Evolutionary conservation across 92 coral and sea anemone genomes (phyloP).

Genomic region (Epizoanthus stellaris): DNA sequence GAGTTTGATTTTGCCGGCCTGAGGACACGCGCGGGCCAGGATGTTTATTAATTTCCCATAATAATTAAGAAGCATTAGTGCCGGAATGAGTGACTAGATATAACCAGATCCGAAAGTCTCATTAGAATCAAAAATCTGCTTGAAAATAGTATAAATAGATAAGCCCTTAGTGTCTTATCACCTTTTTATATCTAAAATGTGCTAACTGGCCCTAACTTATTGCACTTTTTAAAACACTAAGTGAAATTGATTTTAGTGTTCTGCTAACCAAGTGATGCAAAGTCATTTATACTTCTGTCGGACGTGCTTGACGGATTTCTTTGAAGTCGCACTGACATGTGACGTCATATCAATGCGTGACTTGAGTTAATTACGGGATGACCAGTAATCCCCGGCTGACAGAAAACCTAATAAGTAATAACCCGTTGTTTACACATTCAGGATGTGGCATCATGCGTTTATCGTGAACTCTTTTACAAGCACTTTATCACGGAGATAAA

Average conservation of each 20-base stretch:
- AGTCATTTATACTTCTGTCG: neutral
- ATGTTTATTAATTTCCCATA: slow-evolving; percentile 1
- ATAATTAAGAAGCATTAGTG: slow-evolving; percentile 1
- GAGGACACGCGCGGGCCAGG: slow-evolving; percentile 11
- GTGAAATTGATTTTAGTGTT: neutral
- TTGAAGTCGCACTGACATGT: slow-evolving; percentile 14
- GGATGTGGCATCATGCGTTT: slow-evolving; percentile 39
- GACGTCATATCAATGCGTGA: slow-evolving; percentile 77
- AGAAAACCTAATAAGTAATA: slow-evolving; percentile 38
- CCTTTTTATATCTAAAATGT: neutral
- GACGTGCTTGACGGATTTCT: neutral
- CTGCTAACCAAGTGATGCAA: neutral
- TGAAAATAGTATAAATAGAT: neutral
- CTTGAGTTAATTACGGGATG: slow-evolving; percentile 83
- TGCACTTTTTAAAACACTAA: neutral
- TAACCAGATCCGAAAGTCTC: neutral
- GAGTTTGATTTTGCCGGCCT: slow-evolving; percentile 28
- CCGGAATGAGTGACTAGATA: too few species aligned
- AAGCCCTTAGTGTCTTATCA: neutral
- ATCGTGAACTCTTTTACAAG: slow-evolving; percentile 22
- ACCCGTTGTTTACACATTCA: slow-evolving; percentile 19
- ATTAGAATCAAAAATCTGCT: neutral
- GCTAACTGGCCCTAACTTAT: neutral
- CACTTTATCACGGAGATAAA: slow-evolving; percentile 49
- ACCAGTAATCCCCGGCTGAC: slow-evolving; percentile 72